Evolutionary conservation across 1,140 invertebrate species (phyloP).

Genomic region (Harpegnathos saltator): DNA sequence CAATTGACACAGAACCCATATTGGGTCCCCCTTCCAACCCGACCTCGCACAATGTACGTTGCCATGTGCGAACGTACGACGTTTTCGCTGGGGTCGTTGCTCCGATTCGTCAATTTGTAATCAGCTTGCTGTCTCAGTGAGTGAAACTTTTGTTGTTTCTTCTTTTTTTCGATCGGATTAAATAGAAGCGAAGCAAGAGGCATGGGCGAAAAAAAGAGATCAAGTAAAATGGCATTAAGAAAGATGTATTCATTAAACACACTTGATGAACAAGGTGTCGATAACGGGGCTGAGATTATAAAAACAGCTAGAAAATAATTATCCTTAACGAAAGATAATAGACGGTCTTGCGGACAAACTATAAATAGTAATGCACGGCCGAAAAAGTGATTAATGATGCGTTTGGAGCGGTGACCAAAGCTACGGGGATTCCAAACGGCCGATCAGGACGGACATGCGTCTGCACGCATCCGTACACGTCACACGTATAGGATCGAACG

Average conservation of each 20-base stretch:
- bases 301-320: constrained; percentile 73
- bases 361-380: constrained; percentile 78
- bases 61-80: constrained; percentile 70
- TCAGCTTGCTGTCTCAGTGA: neutral
- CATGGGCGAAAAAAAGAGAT: neutral
- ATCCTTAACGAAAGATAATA: constrained; percentile 80
- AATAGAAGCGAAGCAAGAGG: too few species aligned
- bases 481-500: constrained; percentile 35
- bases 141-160: neutral
- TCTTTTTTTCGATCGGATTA: too few species aligned
- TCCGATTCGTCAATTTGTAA: constrained; percentile 5
- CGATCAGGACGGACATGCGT: constrained; percentile 67
- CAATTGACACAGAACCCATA: constrained; percentile 80
- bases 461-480: constrained; percentile 41
- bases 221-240: constrained; percentile 8
- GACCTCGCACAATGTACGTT: constrained; percentile 70
- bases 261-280: constrained; percentile 32
- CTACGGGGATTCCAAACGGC: constrained; percentile 63
- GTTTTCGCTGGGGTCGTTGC: constrained; percentile 5
- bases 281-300: constrained; percentile 35
- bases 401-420: constrained; percentile 70
- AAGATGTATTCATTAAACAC: constrained; percentile 35
- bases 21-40: constrained; percentile 65
- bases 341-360: constrained; percentile 74
- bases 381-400: constrained; percentile 82